Conservation (phyloP, 1,140 invertebrate species). For the Leptopilina boulardi region DNA sequence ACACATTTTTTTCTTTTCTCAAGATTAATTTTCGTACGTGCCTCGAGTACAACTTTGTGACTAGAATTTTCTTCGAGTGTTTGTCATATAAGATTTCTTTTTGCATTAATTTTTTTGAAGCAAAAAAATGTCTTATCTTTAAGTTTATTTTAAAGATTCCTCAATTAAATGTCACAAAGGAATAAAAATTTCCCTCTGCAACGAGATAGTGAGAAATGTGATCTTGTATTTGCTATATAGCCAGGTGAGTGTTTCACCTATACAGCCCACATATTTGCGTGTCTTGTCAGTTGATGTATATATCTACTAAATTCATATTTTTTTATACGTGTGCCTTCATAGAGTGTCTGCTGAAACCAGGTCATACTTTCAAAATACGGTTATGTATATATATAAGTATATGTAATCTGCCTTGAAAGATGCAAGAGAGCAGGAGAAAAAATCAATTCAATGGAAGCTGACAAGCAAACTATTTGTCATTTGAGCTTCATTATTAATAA, state of each 20-base stretch:
- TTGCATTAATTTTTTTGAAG: slow-evolving; percentile 13
- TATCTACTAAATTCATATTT: background rate
- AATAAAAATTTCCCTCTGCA: too few relatives aligned
- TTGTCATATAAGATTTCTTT: background rate
- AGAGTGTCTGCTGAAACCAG: background rate
- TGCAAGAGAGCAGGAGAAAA: background rate
- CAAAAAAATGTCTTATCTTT: background rate
- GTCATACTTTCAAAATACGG: slow-evolving; percentile 26
- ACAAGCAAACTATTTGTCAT: background rate
- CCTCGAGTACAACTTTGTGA: background rate
- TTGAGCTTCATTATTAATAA: background rate
- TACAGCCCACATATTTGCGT: background rate
- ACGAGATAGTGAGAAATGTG: too few relatives aligned
- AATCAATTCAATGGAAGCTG: slow-evolving; percentile 12
- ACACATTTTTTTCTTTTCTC: slow-evolving; percentile 4
- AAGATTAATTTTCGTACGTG: slow-evolving; percentile 33
- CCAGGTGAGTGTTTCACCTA: background rate
- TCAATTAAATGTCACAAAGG: too few relatives aligned
- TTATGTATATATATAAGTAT: background rate
- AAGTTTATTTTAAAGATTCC: background rate
- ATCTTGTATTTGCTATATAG: too few relatives aligned
- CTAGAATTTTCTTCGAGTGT: slow-evolving; percentile 14
- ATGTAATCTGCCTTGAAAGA: slow-evolving; percentile 11
- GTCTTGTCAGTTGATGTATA: background rate
- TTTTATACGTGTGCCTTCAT: background rate